Evolutionary conservation across 1,140 invertebrate species (phyloP).

Genomic region (Halotydeus destructor): DNA sequence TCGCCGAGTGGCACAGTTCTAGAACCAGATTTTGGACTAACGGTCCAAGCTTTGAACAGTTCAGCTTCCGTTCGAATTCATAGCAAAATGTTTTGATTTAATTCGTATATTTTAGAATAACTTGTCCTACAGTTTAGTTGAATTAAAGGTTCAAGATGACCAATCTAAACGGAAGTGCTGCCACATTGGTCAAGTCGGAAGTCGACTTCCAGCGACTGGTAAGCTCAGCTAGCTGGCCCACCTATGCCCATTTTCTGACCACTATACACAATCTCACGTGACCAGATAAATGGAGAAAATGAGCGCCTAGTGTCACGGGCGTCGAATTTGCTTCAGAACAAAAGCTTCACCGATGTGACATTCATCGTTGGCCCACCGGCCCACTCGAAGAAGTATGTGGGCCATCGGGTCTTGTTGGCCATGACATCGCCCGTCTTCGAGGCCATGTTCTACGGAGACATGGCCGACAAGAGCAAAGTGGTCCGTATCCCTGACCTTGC

Average conservation of each 20-base stretch:
- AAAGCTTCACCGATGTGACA: slow-evolving; percentile 21
- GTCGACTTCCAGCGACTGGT: slow-evolving; percentile 15
- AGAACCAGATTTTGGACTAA: too few species aligned
- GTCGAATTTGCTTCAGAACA: slow-evolving; percentile 19
- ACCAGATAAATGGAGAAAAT: neutral
- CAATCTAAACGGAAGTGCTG: neutral
- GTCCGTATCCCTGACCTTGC: slow-evolving; percentile 21
- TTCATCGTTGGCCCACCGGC: slow-evolving; percentile 21
- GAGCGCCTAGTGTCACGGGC: neutral
- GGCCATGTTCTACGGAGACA: slow-evolving; percentile 22
- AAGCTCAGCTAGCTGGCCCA: slow-evolving; percentile 1
- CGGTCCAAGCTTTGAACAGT: too few species aligned
- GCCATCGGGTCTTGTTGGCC: slow-evolving; percentile 20
- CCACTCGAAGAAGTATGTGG: slow-evolving; percentile 21
- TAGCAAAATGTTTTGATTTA: too few species aligned
- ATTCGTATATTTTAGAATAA: too few species aligned
- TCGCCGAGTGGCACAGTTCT: too few species aligned
- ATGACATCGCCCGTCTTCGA: slow-evolving; percentile 22
- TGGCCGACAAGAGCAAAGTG: slow-evolving; percentile 22
- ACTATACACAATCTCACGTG: neutral
- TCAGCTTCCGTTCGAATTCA: too few species aligned
- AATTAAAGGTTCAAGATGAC: too few species aligned
- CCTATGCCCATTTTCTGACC: neutral
- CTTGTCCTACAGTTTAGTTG: too few species aligned
- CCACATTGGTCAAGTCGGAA: slow-evolving; percentile 13